phyloP scores from a whole-genome alignment of 2,888 invertebrate species.

The Platerodrilus igneus region DNA sequence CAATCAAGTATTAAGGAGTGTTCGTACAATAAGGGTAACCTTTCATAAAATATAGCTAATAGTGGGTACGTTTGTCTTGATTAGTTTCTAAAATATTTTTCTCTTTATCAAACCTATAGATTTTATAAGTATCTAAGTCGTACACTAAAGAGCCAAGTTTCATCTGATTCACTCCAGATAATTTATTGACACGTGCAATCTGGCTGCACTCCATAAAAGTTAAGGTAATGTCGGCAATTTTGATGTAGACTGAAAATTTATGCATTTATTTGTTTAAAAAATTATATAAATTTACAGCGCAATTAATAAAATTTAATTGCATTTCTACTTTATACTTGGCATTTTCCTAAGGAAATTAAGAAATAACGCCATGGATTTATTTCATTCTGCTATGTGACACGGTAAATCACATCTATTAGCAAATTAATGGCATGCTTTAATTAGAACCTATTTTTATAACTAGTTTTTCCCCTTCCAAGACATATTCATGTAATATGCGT shows the following conservation, averaged over 20 bases:
- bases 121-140: too few species aligned
- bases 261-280: not conserved
- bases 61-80: too few species aligned
- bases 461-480: too few species aligned
- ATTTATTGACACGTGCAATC: constrained; percentile 8
- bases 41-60: too few species aligned
- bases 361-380: constrained; percentile 5
- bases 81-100: too few species aligned
- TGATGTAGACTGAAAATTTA: not conserved
- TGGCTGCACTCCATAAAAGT: constrained; percentile 9
- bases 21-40: too few species aligned
- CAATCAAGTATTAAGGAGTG: constrained; percentile 36
- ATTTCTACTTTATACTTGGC: not conserved
- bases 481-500: constrained; percentile 31
- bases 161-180: constrained; percentile 6
- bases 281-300: not conserved
- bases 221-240: not conserved
- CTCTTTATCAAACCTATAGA: too few species aligned
- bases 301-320: constrained; percentile 1
- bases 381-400: not conserved
- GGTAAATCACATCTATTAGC: constrained; percentile 7
- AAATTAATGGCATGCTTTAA: not conserved
- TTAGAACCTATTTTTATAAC: too few species aligned
- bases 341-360: not conserved
- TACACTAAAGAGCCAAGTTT: too few species aligned